These are phyloP conservation scores for Sinodicranocentrus sp. DNA, from an alignment of 2,888 invertebrate genomes.

Conservation along the genomic window DNA sequence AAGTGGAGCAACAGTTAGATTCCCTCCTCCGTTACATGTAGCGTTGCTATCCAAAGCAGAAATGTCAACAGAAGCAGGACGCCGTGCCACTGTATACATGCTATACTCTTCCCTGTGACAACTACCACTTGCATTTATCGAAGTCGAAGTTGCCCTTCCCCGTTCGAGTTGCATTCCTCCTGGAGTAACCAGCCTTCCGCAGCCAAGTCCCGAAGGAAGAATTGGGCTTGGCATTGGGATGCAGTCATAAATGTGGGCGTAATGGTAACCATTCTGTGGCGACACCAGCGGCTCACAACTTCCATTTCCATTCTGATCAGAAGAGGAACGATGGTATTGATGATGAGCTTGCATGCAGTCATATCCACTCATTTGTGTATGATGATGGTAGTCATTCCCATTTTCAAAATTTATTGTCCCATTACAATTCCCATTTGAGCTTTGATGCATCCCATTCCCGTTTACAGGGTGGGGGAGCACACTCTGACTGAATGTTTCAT, in stretches of 20 bases:
- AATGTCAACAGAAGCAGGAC: slow-evolving; percentile 52
- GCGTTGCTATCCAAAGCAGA: background rate
- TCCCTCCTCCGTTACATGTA: slow-evolving; percentile 10
- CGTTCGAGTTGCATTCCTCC: too few relatives aligned
- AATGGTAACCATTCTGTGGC: background rate
- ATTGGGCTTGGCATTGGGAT: slow-evolving; percentile 66
- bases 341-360: background rate
- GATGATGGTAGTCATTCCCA: slow-evolving; percentile 19
- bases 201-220: slow-evolving; percentile 54
- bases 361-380: background rate
- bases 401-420: slow-evolving; percentile 1
- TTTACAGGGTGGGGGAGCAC: background rate
- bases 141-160: background rate
- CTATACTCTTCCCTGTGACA: background rate
- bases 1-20: too few relatives aligned
- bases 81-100: background rate
- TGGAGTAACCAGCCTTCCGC: slow-evolving; percentile 32
- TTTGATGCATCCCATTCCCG: slow-evolving; percentile 18
- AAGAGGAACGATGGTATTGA: background rate
- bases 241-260: slow-evolving; percentile 46
- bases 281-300: slow-evolving; percentile 11
- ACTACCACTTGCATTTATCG: background rate
- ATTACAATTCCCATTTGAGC: slow-evolving; percentile 23
- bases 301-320: background rate
- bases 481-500: slow-evolving; percentile 11